Evolutionary conservation across 2,113 vertebrate species (phyloP).

Genomic region (Planiliza haematocheilus): DNA sequence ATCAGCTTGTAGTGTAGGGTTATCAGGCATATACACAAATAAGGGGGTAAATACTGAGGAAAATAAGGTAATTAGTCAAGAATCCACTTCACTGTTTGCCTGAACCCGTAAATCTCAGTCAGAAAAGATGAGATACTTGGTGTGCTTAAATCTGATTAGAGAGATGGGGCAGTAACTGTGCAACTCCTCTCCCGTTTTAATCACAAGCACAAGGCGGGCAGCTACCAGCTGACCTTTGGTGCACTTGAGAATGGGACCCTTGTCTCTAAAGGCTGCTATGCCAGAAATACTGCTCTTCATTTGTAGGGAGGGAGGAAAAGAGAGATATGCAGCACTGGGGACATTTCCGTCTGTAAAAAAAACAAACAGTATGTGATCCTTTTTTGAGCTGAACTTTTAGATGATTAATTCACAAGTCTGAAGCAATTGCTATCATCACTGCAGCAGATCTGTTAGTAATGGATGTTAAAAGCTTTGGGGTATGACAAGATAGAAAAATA

Average conservation of each 20-base stretch:
- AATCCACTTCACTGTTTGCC: too few relatives aligned
- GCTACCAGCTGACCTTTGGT: constrained; percentile 12
- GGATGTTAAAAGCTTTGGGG: too few relatives aligned
- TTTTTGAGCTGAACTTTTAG: constrained; percentile 50
- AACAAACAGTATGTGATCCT: constrained; percentile 25
- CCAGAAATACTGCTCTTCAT: not conserved
- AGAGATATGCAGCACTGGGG: constrained; percentile 25
- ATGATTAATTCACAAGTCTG: constrained; percentile 62
- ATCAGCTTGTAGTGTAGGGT: not conserved
- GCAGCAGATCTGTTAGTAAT: constrained; percentile 36
- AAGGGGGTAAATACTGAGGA: too few relatives aligned
- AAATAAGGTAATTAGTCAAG: too few relatives aligned
- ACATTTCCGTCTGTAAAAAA: not conserved
- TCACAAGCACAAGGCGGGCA: too few relatives aligned
- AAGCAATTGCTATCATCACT: constrained; percentile 41
- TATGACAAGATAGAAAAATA: too few relatives aligned
- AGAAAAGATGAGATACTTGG: constrained; percentile 10
- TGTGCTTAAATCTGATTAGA: constrained; percentile 35
- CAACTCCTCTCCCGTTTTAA: too few relatives aligned
- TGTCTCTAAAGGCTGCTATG: constrained; percentile 7
- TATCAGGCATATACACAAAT: not conserved
- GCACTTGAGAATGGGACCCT: not conserved
- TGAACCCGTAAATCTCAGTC: constrained; percentile 6
- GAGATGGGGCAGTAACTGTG: constrained; percentile 9
- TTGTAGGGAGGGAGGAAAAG: constrained; percentile 11